Base-by-base conservation (phyloP, 2,888 invertebrate genomes). In the Alentia gelatinosa region DNA sequence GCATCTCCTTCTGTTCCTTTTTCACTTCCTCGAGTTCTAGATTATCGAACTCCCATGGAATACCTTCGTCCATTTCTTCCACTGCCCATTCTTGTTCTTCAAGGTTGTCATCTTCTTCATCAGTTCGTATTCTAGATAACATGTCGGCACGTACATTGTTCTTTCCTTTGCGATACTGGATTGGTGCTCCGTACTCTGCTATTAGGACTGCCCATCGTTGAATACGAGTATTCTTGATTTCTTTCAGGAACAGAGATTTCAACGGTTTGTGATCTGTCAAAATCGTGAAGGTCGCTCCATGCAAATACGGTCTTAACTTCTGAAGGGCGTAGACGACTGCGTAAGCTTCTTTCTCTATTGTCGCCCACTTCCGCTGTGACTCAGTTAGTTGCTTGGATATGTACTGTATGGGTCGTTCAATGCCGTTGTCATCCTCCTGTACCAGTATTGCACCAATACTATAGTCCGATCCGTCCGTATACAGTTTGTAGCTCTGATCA, bases 81-180 rank as follows among this genome's bases (percentile, higher is more conserved):
- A 19, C 5, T n/a, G 5, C 12, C 9, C 9, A 9, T 7, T 30
- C 9, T 75, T 5, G 7, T 35, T 12, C 35, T 35, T 5, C n/a
- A n/a, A n/a, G n/a, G n/a, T n/a, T n/a, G n/a, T n/a, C n/a, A n/a
- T n/a, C n/a, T n/a, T n/a, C n/a, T n/a, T n/a, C n/a, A n/a, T n/a
- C n/a, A n/a, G n/a, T 5, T 5, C 7, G 4, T 30, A 75, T 35
- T 19, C 89, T 23, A 3, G 89, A 89, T 23, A 92, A 35, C 88
- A 91, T 88, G 47, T 91, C 92, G 35, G 91, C 91, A 30, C 92
- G 30, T 35, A 91, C 50, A 84, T 91, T 92, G 15, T 90, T 37
- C 39, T 56, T 35, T n/a, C 92, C 92, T 42, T 90, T 86, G 0
- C 50, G 37, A n/a, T 47, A 91, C 42, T 90, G 75, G 35, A 91